Percentiles rank a stretch among this genome's conserved stretches.
Evolutionary conservation across 2,113 vertebrate species (phyloP).

Genomic region (Hippolais icterina): DNA sequence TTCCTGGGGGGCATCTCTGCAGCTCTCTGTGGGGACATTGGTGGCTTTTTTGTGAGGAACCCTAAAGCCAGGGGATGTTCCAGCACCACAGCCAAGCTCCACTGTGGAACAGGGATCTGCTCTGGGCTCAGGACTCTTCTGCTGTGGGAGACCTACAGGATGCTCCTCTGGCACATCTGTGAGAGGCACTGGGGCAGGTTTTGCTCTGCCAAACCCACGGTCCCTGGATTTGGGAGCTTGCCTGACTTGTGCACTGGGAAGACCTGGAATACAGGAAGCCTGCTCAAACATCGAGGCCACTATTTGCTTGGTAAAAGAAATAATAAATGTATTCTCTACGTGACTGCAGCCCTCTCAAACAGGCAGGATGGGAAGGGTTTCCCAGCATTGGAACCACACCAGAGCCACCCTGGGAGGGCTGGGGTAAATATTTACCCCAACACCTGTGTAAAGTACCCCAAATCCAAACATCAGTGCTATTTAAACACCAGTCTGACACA

Average conservation of each 20-base stretch:
- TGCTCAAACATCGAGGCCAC: constrained; percentile 69
- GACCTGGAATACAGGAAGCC: constrained; percentile 80
- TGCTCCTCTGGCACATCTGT: constrained; percentile 48
- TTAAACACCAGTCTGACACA: background rate
- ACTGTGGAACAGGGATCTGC: background rate
- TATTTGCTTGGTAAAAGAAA: background rate
- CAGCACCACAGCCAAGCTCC: constrained; percentile 21
- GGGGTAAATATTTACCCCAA: background rate
- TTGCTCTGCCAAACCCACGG: constrained; percentile 48
- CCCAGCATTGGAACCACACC: background rate
- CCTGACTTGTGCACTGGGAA: constrained; percentile 57
- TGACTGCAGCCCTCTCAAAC: background rate
- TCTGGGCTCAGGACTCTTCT: constrained; percentile 56
- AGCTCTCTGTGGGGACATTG: background rate
- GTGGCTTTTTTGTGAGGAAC: constrained; percentile 5
- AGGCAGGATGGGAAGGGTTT: background rate
- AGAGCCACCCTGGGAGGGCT: background rate
- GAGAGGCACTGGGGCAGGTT: constrained; percentile 33
- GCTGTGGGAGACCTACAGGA: background rate
- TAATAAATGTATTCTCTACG: fast-evolving
- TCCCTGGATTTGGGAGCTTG: constrained; percentile 65
- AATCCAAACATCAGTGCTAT: background rate
- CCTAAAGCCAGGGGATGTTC: constrained; percentile 17
- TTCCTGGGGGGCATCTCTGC: constrained; percentile 39
- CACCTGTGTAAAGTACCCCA: background rate